Evolutionary conservation across 2,113 vertebrate species (phyloP), one percentile per base, ranked within the genome.

Genomic region (Periophthalmodon schlosseri): DNA sequence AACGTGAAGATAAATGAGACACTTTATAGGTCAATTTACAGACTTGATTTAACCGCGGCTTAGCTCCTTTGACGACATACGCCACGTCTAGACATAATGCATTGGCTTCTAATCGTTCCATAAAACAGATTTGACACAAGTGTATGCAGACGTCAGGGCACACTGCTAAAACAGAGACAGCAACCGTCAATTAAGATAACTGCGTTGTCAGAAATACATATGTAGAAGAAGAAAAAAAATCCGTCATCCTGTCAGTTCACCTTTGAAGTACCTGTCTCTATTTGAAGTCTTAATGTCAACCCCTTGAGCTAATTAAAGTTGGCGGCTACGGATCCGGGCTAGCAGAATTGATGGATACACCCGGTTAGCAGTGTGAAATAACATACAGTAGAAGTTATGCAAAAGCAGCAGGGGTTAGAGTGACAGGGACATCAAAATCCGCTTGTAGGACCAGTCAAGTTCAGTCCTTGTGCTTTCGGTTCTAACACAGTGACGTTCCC

Each of bases 281-380:
- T 86, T 84, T 88, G 82, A 85, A 85, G 79, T 65, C 73, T 78
- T 74, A 86, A 81, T 67, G 87, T 87, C 89, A 85, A 76, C 13
- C 57, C 65, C 76, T 64, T 68, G 86, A 89, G 83, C 84, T 86
- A 90, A 92, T 92, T 92, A 87, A 86, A 86, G 11, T 18, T 49
- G 50, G 73, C 60, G 52, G 39, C 56, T 75, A 75, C 67, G 76
- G 44, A 82, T 71, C 34, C 49, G 66, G 70, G 57, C 72, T 52
- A 14, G 57, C 67, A 67, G 80, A 80, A 83, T 64, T 73, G 86
- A 76, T 84, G 71, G 72, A 73, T 74, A 70, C 54, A 69, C 49
- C 78, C 39, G 5, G 68, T 56, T 56, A n/a, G 52, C 20, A 56
- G 20, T 56, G 52, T 56, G 49, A 64, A 60, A 56, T 67, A 63